Base-by-base conservation (phyloP, 2,113 vertebrate genomes). In the Protomyctophum bolini region DNA sequence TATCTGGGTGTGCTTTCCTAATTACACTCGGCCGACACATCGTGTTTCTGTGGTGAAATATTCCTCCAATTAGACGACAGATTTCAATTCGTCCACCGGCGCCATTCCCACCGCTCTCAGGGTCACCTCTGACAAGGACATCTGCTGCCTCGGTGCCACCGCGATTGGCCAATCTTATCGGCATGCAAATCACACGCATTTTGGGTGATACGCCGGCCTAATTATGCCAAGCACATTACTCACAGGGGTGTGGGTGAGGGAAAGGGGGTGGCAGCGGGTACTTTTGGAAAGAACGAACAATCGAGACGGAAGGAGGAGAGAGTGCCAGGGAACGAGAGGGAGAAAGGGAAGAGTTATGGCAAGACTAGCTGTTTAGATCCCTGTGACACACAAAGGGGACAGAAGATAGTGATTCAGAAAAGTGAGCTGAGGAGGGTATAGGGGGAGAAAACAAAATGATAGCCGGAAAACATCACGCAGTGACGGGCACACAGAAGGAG, bases 81-180 rank as follows among this genome's bases (percentile, higher is more conserved):
- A 80, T 70, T 21, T 70, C 56, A 28, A 66, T 55, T 28, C 63
- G 63, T 70, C 58, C 62, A 57, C 49, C 33, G 33, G 33, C 12
- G 64, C 28, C 61, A 68, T 83, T 83, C 65, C 69, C 51, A 58
- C 68, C 51, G 60, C 68, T 83, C 75, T 78, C 80, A 81, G 78
- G 84, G 77, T 88, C 89, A 90, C 88, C 84, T 80, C 72, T 83
- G 76, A 86, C 88, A 83, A 88, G 79, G 86, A 78, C 75, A 85
- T 85, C 78, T 84, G 75, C 60, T 83, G 74, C 82, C 71, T 72
- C 81, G 72, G 72, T 84, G 74, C 63, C 2, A 45, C 72, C 73
- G 21, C 71, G 82, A 86, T 86, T 85, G 73, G 75, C 77, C 80
- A 50, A 76, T 58, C 79, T 83, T 71, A 82, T 86, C 85, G 64